Evolutionary conservation across 2,113 vertebrate genomes (phyloP).

Genomic region (Misgurnus mizolepis): DNA sequence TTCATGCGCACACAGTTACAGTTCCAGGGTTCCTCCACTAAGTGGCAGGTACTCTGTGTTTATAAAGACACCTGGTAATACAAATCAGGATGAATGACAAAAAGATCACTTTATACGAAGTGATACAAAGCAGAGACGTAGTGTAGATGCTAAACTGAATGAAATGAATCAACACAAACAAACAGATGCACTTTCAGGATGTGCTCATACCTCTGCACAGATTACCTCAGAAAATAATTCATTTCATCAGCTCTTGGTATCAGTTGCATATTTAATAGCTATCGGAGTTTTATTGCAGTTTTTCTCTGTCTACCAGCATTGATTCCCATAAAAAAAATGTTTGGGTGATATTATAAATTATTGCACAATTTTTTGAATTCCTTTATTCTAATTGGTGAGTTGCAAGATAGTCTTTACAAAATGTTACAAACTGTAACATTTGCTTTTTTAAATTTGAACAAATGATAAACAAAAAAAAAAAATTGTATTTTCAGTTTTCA

Average conservation of each 20-base stretch:
- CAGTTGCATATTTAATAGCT: neutral
- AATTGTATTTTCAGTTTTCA: too few species aligned
- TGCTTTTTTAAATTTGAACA: too few species aligned
- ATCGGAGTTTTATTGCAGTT: neutral
- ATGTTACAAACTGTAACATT: too few species aligned
- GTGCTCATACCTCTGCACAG: neutral
- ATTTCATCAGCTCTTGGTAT: neutral
- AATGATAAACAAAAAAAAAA: too few species aligned
- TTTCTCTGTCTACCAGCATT: neutral
- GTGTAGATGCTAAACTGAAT: neutral
- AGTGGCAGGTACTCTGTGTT: slow-evolving; percentile 66
- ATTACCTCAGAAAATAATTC: neutral
- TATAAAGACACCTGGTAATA: slow-evolving; percentile 49
- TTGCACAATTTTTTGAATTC: too few species aligned
- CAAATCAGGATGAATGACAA: slow-evolving; percentile 69
- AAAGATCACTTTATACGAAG: slow-evolving; percentile 63
- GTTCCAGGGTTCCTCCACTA: slow-evolving; percentile 68
- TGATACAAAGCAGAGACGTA: slow-evolving; percentile 3
- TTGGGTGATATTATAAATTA: neutral
- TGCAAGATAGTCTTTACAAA: too few species aligned
- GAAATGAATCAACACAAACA: neutral
- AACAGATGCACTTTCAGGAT: neutral
- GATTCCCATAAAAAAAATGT: neutral
- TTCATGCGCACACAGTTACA: slow-evolving; percentile 43
- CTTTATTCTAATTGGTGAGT: too few species aligned